Conservation (phyloP, 2,888 invertebrate genomes). For the Notodonta dromedarius region DNA sequence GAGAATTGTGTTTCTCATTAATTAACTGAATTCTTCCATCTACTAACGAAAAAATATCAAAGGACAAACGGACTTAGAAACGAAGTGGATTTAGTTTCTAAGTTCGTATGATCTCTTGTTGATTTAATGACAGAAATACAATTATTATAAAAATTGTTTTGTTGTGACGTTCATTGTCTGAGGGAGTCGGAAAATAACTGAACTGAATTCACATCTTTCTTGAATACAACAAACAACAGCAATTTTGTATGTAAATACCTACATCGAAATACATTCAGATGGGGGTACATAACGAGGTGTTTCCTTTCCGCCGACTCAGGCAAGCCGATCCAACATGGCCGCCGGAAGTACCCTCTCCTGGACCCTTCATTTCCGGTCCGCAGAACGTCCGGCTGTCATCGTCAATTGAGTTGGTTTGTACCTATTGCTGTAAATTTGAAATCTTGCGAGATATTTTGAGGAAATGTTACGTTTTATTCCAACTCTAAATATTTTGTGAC, state of each 20-base stretch:
- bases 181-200: too few species aligned
- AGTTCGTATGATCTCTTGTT: background rate
- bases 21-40: background rate
- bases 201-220: too few species aligned
- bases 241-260: background rate
- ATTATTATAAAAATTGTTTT: too few species aligned
- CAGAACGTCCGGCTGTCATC: slow-evolving; percentile 24
- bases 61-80: background rate
- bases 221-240: background rate
- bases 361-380: slow-evolving; percentile 50
- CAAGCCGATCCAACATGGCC: slow-evolving; percentile 42
- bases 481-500: background rate
- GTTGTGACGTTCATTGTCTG: too few species aligned
- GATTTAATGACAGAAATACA: background rate
- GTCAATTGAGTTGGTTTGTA: slow-evolving; percentile 20
- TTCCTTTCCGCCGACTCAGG: slow-evolving; percentile 27
- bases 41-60: background rate
- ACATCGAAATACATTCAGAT: background rate
- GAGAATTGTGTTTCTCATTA: background rate
- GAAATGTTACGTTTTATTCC: background rate
- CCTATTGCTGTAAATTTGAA: slow-evolving; percentile 12
- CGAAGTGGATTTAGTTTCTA: too few species aligned
- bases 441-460: slow-evolving; percentile 11
- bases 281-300: slow-evolving; percentile 27
- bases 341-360: slow-evolving; percentile 44